Evolutionary conservation across 2,888 invertebrate species (phyloP).

Genomic region (Diarsia rubi): DNA sequence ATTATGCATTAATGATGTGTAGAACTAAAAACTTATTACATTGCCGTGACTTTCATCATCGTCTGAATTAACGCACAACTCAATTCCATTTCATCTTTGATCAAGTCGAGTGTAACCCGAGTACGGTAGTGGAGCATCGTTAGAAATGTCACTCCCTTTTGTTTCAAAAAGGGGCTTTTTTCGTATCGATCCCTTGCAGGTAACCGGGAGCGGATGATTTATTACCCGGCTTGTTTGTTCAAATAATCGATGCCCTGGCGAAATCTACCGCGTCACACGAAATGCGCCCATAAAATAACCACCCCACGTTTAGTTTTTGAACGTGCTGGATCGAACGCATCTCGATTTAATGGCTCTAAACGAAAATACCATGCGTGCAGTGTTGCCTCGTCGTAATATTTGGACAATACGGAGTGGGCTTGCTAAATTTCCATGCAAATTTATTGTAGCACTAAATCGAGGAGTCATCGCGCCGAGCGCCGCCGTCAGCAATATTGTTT

Average conservation of each 20-base stretch:
- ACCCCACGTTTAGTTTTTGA: constrained; percentile 69
- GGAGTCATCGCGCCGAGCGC: constrained; percentile 71
- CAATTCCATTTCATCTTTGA: constrained; percentile 64
- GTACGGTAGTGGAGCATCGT: constrained; percentile 69
- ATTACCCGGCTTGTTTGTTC: constrained; percentile 89
- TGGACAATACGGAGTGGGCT: constrained; percentile 80
- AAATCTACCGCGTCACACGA: constrained; percentile 69
- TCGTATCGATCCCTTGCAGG: constrained; percentile 87
- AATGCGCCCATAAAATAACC: constrained; percentile 69
- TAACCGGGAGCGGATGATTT: constrained; percentile 89
- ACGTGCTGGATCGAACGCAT: constrained; percentile 71
- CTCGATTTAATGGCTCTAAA: constrained; percentile 84
- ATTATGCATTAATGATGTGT: neutral
- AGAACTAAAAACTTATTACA: neutral
- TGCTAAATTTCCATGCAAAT: constrained; percentile 82
- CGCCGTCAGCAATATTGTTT: constrained; percentile 68
- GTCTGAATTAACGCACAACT: constrained; percentile 44
- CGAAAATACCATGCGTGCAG: constrained; percentile 82
- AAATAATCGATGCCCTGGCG: constrained; percentile 87
- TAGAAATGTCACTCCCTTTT: constrained; percentile 87
- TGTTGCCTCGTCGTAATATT: constrained; percentile 82
- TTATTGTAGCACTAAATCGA: constrained; percentile 80
- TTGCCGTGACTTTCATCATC: constrained; percentile 30
- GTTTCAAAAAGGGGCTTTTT: constrained; percentile 84
- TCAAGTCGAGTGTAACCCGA: constrained; percentile 66